Base-by-base conservation (phyloP, 2,888 invertebrate genomes). In the Eudemis profundana region DNA sequence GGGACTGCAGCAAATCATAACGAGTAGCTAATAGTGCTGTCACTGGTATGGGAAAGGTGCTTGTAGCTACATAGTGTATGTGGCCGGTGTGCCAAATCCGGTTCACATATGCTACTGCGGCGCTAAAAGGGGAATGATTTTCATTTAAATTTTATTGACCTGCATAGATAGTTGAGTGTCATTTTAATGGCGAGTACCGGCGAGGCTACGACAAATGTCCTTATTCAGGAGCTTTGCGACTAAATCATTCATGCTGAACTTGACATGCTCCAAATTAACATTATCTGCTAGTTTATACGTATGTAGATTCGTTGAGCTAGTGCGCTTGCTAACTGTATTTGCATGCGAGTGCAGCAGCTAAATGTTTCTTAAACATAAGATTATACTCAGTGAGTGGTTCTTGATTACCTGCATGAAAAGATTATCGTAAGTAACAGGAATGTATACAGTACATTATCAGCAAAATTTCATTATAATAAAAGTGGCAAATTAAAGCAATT, bases 31-130 rank as follows among this genome's bases (percentile, higher is more conserved):
- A 76, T 77, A 76, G 77, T 74, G 64, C 75, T 76, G 79, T 79
- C 80, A 78, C 74, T 72, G 71, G 74, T 76, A 78, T 76, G 74
- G 79, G 72, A 70, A 76, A 62, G 74, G 71, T 71, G 76, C 70
- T 77, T 77, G 79, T 79, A 74, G 61, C 60, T 27, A 51, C 67
- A 49, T 75, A 72, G 76, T 75, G 72, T 79, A 76, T 74, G 79
- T 71, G 68, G 72, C 72, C 72, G 72, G 72, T 69, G 70, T 50
- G 73, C 73, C 72, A 53, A 69, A 70, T 74, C 72, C 70, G 67
- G 68, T 62, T 53, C 61, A 61, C 29, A 33, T 56, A 56, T 29
- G 63, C 57, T 50, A 50, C 63, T 44, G 40, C 27, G 14, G 14
- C 12, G 36, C 47, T 54, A 62, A 46, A 40, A 59, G 57, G 15